Base-by-base conservation (phyloP, 1,140 invertebrate species). In the Lerema accius region DNA sequence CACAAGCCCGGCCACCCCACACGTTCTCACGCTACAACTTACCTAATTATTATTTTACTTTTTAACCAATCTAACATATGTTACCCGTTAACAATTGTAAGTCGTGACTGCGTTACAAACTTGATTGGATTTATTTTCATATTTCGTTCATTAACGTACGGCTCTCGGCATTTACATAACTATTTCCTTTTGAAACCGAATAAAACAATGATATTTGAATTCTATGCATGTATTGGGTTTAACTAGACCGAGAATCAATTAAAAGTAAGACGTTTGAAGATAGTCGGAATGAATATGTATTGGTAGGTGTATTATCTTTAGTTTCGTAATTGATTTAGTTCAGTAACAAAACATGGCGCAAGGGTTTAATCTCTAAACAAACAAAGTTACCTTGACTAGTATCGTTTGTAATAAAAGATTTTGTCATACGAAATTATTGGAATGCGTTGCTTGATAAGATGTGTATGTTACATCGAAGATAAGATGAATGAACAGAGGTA, bases 41-140 rank as follows among this genome's bases (percentile, higher is more conserved):
- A 78, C 77, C 76, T 89, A 89, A 89, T 89, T 87, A 89, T 87
- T 87, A 84, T 85, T 85, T 84, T 73, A 77, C 70, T 79, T 82
- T 84, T 85, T 71, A 73, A 76, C 71, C 67, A 70, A 76, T 58
- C 71, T 79, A 72, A 84, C 78, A 84, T 71, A 79, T 84, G 84
- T 84, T 79, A 50, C 65, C 62, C 51, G 70, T 79, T 78, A 74
- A 82, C 71, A 73, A 73, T 80, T 68, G 71, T 49, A 55, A 53
- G 61, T 77, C 84, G 85, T 86, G 85, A 88, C 76, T 73, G 56
- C 63, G 67, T 80, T 84, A 72, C 71, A 32, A 75, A 79, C 63
- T 73, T 71, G 48, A 74, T 77, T 71, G 45, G 45, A 60, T 65
- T 71, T 59, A 59, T 59, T 73, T 62, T 75, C 42, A 50, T 63